Base-by-base conservation (phyloP, 2,113 vertebrate genomes). In the Hippopotamus amphibius region DNA sequence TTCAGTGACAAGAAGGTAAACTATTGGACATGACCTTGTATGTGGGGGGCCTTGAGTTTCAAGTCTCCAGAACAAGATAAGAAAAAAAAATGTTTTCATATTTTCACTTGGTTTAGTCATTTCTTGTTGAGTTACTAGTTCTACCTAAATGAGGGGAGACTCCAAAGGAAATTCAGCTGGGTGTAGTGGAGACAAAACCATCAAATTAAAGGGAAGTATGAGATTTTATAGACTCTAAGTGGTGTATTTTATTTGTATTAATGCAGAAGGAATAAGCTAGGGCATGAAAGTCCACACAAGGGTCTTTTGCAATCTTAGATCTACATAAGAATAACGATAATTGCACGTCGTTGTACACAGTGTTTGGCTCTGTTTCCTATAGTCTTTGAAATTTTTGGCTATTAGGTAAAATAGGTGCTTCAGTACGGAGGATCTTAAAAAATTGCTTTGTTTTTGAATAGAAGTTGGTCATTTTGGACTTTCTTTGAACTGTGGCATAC, bases 211-310 rank as follows among this genome's bases (percentile, higher is more conserved):
- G 21, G 21, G 10, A 57, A 93, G 19, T 55, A 5, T 65, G 63
- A 91, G 57, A 41, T 79, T 71, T 86, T 79, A 55, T 59, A 71
- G n/a, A 82, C 3, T 57, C 21, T 37, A 61, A 89, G 21, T 66
- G 50, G 21, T 53, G 43, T 77, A 81, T 72, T 95, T 89, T 5
- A 65, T 69, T 37, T 89, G 46, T 41, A n/a, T 77, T 95, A 95
- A 86, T 41, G 80, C 22, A 61, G 43, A 93, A 83, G 71, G 28
- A 46, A 85, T 81, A 85, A 19, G 11, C 13, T 53, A 77, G 28
- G 9, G 2, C 24, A 12, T 65, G 30, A 74, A 93, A 50, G 14
- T 46, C 4, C 0, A 33, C 2, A 26, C 9, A 71, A 19, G 48
- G 41, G 9, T 65, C 15, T 53, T 69, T 74, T 57, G 48, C 6